Percentiles rank a stretch among this genome's conserved stretches.
These are phyloP conservation scores for Pristionchus arcanus DNA, from an alignment of 2,888 invertebrate species.

Conservation along the genomic window DNA sequence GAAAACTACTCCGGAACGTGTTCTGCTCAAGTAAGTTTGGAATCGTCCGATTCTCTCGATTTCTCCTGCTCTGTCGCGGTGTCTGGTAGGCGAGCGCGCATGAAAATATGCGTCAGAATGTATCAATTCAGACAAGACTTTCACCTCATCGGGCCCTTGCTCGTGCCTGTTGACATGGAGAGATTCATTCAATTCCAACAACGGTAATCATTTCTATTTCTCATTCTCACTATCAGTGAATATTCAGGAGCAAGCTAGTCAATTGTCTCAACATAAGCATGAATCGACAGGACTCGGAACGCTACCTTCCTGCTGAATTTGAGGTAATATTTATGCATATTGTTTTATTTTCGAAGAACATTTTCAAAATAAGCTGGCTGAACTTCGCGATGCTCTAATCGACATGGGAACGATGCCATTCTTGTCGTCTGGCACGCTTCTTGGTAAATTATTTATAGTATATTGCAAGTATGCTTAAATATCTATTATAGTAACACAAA, in stretches of 20 bases:
- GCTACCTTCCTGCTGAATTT: background rate
- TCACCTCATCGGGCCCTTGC: background rate
- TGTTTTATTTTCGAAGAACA: background rate
- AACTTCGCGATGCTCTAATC: conserved; percentile 25
- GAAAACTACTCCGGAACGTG: background rate
- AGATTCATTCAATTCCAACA: background rate
- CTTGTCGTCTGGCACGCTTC: conserved; percentile 15
- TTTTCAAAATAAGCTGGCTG: conserved; percentile 28
- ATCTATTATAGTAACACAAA: too few species aligned
- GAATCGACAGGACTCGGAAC: background rate
- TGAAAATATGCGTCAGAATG: background rate
- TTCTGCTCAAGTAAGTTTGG: background rate
- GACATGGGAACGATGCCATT: conserved; percentile 35
- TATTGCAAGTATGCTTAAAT: too few species aligned
- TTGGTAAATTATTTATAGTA: background rate
- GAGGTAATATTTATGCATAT: background rate
- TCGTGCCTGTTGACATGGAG: background rate
- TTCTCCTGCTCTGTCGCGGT: too few species aligned
- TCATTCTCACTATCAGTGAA: background rate
- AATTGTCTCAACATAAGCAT: background rate
- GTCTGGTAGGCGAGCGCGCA: too few species aligned
- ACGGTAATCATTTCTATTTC: background rate
- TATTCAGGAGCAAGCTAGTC: background rate
- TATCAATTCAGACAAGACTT: background rate
- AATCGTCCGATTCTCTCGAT: too few species aligned